Evolutionary conservation across 2,797 vertebrate genomes (phyloP), one percentile per base, ranked within the genome.

Genomic region (Acanthiza pusilla): DNA sequence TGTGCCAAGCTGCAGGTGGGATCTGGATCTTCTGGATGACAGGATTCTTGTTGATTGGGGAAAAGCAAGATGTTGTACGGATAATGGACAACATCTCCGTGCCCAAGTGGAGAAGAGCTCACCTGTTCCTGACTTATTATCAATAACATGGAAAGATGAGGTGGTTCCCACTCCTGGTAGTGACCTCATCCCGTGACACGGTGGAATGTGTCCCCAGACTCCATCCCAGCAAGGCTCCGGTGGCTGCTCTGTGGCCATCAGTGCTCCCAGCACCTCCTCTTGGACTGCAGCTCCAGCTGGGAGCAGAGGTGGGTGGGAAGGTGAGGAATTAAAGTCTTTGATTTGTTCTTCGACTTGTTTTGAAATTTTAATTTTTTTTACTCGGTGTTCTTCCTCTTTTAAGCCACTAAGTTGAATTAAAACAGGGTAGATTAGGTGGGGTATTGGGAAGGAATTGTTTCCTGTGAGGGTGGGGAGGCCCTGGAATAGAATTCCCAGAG

Each of bases 171-270:
- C 10, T 88, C 19, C 38, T 27, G 11, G 19, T 0, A 0, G 1
- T 66, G 65, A 4, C 26, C 38, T 25, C 30, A 29, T 10, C 22
- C 29, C 0, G 0, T 55, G 32, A 13, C 7, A 2, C 0, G 3
- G 11, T 51, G 45, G 54, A 5, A 47, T 1, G 12, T 70, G 60
- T 36, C 48, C 43, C 80, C 47, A 42, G 40, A 42, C 40, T 42
- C 40, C 40, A 42, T 42, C 40, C 40, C 40, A 42, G 40, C 40
- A 43, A 3, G 29, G 65, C 36, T 81, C 23, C 13, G 1, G 15
- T 34, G 43, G 23, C 32, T 58, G 16, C 57, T 62, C 26, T 9
- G 48, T 7, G 34, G 6, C 75, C 45, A 16, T 48, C 89, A 63
- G 0, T 0, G 5, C 36, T 84, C 26, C 80, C 65, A 50, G 13